phyloP scores from a whole-genome alignment of 2,888 invertebrate genomes.

The Axea sp. region DNA sequence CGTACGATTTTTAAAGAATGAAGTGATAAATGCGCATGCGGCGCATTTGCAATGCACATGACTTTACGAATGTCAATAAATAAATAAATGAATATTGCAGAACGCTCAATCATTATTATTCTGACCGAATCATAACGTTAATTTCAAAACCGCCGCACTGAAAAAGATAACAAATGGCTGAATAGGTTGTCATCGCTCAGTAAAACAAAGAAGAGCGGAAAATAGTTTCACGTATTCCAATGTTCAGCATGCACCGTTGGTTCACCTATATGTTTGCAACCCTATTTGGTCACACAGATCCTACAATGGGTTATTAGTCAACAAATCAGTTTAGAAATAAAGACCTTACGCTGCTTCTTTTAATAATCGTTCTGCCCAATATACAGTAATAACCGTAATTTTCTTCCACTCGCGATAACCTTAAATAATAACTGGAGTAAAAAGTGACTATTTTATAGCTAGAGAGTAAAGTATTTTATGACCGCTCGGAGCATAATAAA shows the following conservation, averaged over 20 bases:
- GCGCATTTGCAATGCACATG: too few species aligned
- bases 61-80: too few species aligned
- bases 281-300: conserved; percentile 51
- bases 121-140: too few species aligned
- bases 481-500: background rate
- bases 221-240: conserved; percentile 59
- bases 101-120: too few species aligned
- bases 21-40: too few species aligned
- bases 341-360: conserved; percentile 12
- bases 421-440: conserved; percentile 28
- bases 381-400: conserved; percentile 15
- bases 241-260: conserved; percentile 56
- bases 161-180: conserved; percentile 19
- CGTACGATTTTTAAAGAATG: too few species aligned
- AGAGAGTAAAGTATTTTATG: conserved; percentile 9
- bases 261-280: conserved; percentile 54
- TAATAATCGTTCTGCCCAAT: conserved; percentile 15
- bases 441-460: conserved; percentile 10
- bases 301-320: conserved; percentile 52
- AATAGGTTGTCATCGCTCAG: conserved; percentile 36
- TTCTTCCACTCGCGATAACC: conserved; percentile 4
- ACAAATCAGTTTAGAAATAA: conserved; percentile 50
- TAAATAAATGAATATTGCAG: too few species aligned
- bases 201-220: conserved; percentile 47
- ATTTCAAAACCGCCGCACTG: too few species aligned